phyloP scores from a whole-genome alignment of 1,140 invertebrate genomes.

The Drosophila eugracilis region DNA sequence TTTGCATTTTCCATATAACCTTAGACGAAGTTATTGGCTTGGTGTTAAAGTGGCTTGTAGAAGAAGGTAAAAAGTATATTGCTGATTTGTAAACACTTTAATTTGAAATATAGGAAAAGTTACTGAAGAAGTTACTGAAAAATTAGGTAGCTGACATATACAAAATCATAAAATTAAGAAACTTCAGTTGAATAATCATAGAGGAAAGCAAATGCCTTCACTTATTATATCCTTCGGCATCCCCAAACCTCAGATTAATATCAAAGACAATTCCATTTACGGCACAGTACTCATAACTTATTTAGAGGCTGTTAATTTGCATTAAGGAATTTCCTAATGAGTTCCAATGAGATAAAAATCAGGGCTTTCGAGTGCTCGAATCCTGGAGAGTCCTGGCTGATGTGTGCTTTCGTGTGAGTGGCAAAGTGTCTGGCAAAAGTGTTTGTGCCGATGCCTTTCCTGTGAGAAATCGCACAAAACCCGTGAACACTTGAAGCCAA shows the following conservation, averaged over 20 bases:
- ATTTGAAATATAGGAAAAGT: too few relatives aligned
- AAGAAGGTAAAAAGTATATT: too few relatives aligned
- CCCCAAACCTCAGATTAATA: background rate
- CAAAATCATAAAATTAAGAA: too few relatives aligned
- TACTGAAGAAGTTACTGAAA: too few relatives aligned
- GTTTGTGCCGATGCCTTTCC: conserved; percentile 83
- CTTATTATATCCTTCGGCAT: background rate
- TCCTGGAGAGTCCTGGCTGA: conserved; percentile 13
- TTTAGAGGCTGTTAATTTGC: conserved; percentile 79
- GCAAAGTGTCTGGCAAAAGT: conserved; percentile 62
- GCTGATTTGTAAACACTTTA: too few relatives aligned
- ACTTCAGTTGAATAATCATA: background rate
- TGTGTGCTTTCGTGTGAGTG: conserved; percentile 13
- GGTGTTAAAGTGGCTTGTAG: too few relatives aligned
- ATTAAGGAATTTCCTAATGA: conserved; percentile 77
- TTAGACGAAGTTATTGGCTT: too few relatives aligned
- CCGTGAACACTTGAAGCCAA: conserved; percentile 55
- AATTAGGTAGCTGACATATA: too few relatives aligned
- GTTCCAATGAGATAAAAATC: conserved; percentile 66
- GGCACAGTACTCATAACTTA: conserved; percentile 65
- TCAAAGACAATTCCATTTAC: conserved; percentile 9
- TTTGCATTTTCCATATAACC: too few relatives aligned
- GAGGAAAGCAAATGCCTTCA: too few relatives aligned
- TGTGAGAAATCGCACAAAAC: conserved; percentile 81
- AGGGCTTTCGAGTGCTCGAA: conserved; percentile 14